Evolutionary conservation across 2,797 vertebrate species (phyloP), one percentile per base, ranked within the genome.

Genomic region (Spheniscus humboldti): DNA sequence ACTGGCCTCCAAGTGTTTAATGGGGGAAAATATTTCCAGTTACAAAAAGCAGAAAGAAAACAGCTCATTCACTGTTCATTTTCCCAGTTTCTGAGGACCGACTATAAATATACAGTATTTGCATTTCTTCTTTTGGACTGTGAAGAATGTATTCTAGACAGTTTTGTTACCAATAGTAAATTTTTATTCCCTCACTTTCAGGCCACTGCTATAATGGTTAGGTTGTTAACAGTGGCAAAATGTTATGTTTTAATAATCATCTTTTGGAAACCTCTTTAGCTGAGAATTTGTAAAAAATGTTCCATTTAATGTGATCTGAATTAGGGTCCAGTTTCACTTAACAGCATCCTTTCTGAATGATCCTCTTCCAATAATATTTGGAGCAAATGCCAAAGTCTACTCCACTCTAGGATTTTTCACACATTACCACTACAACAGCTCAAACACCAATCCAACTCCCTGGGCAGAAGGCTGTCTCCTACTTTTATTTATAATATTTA

Each of bases 81-180:
- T 87, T 76, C 62, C 90, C 39, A 57, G 55, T 88, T 96, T 94
- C 86, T 83, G 81, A 85, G 81, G 45, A 33, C 55, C 91, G 41
- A 64, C 45, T 91, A 93, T 91, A 95, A 91, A 96, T 83, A 80
- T 3, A 50, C 1, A 6, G 27, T 80, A 93, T 94, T 77, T 93
- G 68, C 74, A 78, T 92, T 96, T 92, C 75, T 95, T 24, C 57
- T 89, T 92, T 93, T 92, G 78, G 68, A 83, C 85, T 80, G 89
- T 66, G 83, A 93, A 87, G 72, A 93, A 88, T 23, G 66, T 68
- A 79, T 35, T 86, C 9, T 55, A 88, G 90, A 47, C 72, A 86
- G 77, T 90, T 96, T 93, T 93, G 88, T 92, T 92, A 97, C 84
- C 64, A 64, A 83, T 25, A 91, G 48, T 96, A 96, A 96, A 96